Percentiles rank a stretch among this genome's conserved stretches.
Conservation (phyloP, 2,888 invertebrate genomes). For the Ptychoptera contaminata region DNA sequence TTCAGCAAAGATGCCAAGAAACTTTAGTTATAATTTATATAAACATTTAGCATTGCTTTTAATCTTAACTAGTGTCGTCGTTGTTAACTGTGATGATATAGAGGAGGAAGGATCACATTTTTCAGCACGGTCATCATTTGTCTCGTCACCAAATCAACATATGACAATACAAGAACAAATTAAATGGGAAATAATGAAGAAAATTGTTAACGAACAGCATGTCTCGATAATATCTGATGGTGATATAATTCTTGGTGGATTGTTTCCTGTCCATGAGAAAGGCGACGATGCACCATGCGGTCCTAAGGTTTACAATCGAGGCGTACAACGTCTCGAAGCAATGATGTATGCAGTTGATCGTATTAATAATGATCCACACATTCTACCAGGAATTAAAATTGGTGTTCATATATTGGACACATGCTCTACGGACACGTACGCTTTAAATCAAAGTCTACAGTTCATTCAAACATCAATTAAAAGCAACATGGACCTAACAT, state of each 20-base stretch:
- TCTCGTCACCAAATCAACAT: no score
- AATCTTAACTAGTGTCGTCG: no score
- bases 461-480: constrained; percentile 36
- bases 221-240: constrained; percentile 18
- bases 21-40: no score
- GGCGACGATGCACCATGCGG: constrained; percentile 33
- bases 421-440: constrained; percentile 42
- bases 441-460: constrained; percentile 42
- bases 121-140: no score
- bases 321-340: constrained; percentile 45
- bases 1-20: no score
- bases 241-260: constrained; percentile 41
- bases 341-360: constrained; percentile 42
- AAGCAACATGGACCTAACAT: constrained; percentile 32
- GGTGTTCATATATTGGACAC: constrained; percentile 45
- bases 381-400: constrained; percentile 38
- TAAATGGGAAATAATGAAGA: no score
- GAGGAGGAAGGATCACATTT: no score
- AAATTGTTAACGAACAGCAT: no score
- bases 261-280: constrained; percentile 45
- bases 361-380: constrained; percentile 34
- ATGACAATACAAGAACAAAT: no score
- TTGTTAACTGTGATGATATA: no score
- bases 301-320: constrained; percentile 38
- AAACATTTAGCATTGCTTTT: no score